These are phyloP conservation scores for Apotomis capreana DNA, from an alignment of 2,888 invertebrate species.

Conservation along the genomic window DNA sequence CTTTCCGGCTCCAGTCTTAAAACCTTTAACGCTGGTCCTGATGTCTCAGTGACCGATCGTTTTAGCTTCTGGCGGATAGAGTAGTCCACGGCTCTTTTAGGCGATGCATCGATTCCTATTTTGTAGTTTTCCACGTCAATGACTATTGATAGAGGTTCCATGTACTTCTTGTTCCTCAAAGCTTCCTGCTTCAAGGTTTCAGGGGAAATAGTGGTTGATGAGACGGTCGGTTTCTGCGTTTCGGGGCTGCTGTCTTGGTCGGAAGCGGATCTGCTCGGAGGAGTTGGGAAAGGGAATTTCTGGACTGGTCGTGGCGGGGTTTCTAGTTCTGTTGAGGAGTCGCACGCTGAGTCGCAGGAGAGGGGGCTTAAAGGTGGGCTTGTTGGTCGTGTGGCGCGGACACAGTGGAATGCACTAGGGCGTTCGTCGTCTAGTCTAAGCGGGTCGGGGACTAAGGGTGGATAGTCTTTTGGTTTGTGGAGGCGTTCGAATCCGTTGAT, in stretches of 20 bases:
- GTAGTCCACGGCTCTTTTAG: constrained; percentile 77
- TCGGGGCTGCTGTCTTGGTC: constrained; percentile 80
- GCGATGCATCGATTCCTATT: constrained; percentile 77
- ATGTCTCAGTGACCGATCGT: constrained; percentile 62
- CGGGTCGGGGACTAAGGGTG: constrained; percentile 84
- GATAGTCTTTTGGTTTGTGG: constrained; percentile 62
- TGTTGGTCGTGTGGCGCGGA: constrained; percentile 71
- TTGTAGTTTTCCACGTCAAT: constrained; percentile 80
- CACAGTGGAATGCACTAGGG: constrained; percentile 76
- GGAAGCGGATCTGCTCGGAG: constrained; percentile 84
- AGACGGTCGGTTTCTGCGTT: constrained; percentile 79
- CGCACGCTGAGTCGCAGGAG: constrained; percentile 87
- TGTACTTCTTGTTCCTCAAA: constrained; percentile 66
- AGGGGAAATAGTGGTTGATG: constrained; percentile 81
- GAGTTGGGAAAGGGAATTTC: constrained; percentile 80
- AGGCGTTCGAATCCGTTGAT: constrained; percentile 81
- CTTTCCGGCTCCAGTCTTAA: constrained; percentile 59
- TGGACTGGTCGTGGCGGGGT: constrained; percentile 79
- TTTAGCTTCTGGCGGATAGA: constrained; percentile 74
- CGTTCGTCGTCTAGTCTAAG: constrained; percentile 72
- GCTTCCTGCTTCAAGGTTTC: constrained; percentile 70
- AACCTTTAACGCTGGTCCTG: constrained; percentile 66
- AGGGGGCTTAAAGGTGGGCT: constrained; percentile 89
- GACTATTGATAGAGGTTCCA: constrained; percentile 77
- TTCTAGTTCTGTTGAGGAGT: constrained; percentile 82